A percentile compares a stretch with the other conserved stretches of the same genome.
These are phyloP conservation scores for Dasypus novemcinctus DNA, from an alignment of 2,113 vertebrate genomes.

Conservation along the genomic window DNA sequence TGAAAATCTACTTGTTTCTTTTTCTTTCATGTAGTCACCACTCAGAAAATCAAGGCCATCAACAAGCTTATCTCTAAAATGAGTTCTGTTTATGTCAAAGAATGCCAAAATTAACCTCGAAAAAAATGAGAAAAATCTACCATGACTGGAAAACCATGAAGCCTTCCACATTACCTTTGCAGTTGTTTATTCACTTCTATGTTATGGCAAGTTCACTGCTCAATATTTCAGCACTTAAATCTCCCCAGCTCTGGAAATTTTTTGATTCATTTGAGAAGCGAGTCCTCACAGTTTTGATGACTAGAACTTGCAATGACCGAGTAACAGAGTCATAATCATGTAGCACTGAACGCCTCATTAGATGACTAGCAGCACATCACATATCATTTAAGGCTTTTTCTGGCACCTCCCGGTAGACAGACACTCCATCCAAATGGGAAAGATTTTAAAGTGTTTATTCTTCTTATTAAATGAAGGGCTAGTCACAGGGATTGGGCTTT, in stretches of 20 bases:
- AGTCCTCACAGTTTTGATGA: background rate
- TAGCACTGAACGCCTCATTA: background rate
- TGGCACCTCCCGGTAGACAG: background rate
- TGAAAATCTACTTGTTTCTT: conserved; percentile 29
- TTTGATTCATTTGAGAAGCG: background rate
- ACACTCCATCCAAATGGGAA: background rate
- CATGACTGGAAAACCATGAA: background rate
- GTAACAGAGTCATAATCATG: background rate
- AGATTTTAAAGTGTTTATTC: background rate
- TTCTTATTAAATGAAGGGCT: background rate
- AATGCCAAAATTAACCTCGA: conserved; percentile 23
- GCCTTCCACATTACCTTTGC: background rate
- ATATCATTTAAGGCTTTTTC: background rate
- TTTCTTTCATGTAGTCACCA: background rate
- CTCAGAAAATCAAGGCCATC: background rate
- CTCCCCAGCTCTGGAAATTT: background rate
- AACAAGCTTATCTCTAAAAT: conserved; percentile 7
- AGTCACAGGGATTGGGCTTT: background rate
- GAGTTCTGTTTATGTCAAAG: background rate
- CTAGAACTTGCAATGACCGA: background rate
- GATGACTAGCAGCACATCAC: background rate
- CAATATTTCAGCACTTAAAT: background rate
- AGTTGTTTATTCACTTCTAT: background rate
- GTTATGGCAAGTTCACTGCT: background rate
- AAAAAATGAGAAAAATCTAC: background rate